Conservation (phyloP, 1,140 invertebrate species). For the Anastrepha ludens region DNA sequence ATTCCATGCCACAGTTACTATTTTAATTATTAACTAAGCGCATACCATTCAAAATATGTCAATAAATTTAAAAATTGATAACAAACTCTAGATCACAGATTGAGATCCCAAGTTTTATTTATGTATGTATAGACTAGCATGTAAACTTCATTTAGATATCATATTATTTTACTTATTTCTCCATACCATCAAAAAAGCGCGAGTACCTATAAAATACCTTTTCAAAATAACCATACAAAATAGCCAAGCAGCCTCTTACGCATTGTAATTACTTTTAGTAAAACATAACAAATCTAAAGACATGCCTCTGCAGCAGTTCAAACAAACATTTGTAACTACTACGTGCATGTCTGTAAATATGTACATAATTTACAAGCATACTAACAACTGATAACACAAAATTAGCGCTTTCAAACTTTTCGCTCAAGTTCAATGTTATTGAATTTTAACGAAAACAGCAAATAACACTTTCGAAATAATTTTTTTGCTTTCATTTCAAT, state of each 20-base stretch:
- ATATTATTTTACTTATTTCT: too few species aligned
- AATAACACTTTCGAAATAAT: slow-evolving; percentile 8
- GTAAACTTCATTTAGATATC: too few species aligned
- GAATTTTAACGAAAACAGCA: neutral
- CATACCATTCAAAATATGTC: too few species aligned
- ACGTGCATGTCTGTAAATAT: neutral
- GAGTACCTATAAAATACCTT: too few species aligned
- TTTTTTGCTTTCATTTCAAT: neutral
- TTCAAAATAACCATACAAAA: neutral
- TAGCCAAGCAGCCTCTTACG: neutral
- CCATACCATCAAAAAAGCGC: too few species aligned
- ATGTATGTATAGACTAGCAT: too few species aligned
- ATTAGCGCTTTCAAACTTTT: neutral
- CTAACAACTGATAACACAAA: neutral
- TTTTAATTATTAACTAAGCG: too few species aligned
- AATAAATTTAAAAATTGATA: too few species aligned
- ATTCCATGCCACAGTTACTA: too few species aligned
- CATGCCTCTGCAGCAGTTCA: neutral
- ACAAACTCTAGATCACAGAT: too few species aligned
- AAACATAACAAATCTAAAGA: neutral
- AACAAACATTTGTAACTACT: neutral
- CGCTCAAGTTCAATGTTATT: slow-evolving; percentile 1
- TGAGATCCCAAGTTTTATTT: too few species aligned
- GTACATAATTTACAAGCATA: slow-evolving; percentile 14
- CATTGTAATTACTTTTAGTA: neutral